Evolutionary conservation across 2,888 invertebrate genomes (phyloP).

Genomic region (Sarcophaga variegata): DNA sequence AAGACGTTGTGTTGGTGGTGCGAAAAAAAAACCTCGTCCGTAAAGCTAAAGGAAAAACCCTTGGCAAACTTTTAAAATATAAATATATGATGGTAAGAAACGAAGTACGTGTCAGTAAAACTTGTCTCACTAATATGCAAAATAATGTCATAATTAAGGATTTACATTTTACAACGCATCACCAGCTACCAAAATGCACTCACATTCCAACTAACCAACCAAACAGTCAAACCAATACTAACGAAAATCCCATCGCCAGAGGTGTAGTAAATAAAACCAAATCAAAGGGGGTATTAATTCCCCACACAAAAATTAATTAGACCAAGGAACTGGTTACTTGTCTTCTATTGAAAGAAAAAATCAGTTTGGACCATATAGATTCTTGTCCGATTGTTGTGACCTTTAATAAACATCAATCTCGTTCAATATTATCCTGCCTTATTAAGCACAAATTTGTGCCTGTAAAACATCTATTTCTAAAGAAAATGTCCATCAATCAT

Average conservation of each 20-base stretch:
- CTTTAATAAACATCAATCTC: no score
- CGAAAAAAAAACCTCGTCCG: not conserved
- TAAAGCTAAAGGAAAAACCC: constrained; percentile 35
- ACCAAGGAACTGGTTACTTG: no score
- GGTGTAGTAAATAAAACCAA: not conserved
- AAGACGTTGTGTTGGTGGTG: not conserved
- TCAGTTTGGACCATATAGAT: no score
- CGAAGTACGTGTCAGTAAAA: constrained; percentile 66
- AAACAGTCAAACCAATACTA: not conserved
- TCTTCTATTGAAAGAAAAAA: no score
- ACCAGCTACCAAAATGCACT: constrained; percentile 38
- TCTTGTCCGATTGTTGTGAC: no score
- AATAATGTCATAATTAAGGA: constrained; percentile 80
- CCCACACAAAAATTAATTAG: no score
- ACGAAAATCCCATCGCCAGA: not conserved
- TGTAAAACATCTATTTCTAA: no score
- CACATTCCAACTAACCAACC: not conserved
- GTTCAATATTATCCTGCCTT: no score
- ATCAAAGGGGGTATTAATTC: not conserved
- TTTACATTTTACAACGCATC: constrained; percentile 72
- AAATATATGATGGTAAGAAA: constrained; percentile 59
- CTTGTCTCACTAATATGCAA: constrained; percentile 76
- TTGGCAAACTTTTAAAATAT: constrained; percentile 60
- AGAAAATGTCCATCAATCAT: no score
- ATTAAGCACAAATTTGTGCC: no score